Base-by-base conservation (phyloP, 2,113 vertebrate species). In the Pelobates fuscus region DNA sequence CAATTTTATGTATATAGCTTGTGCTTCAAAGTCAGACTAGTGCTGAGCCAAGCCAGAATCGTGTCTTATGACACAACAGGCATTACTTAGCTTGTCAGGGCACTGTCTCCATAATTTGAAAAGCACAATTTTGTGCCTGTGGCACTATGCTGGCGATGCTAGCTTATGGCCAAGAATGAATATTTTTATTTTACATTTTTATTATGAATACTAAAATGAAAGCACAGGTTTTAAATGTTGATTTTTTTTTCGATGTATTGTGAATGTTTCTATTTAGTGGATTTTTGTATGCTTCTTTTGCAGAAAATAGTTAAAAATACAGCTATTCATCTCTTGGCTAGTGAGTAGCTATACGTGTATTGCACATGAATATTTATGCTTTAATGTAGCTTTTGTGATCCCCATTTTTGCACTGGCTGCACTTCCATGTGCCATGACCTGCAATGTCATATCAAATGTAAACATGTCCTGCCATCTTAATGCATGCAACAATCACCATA, bases 401-500 rank as follows among this genome's bases (percentile, higher is more conserved):
- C 18, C 21, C 12, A 37, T 37, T 46, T 18, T 20, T 61, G 41
- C 49, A 49, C 30, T 61, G 54, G 37, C 65, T 46, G 65, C 73
- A 68, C 64, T 30, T 44, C 63, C 37, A 32, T 66, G 57, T 65
- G 30, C 26, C 44, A n/a, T 44, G 15, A 58, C 23, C 20, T 29
- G 32, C 14, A 26, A 24, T 58, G 26, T 29, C 10, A 55, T 55
- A 55, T 3, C 84, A 84, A 86, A 82, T 81, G 87, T 86, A 88
- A 89, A 76, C 85, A 89, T 84, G 81, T 85, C 82, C 90, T 88
- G 79, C 86, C 18, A 87, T 43, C 17, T 49, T 85, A 81, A 84
- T 80, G 77, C 88, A 92, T 92, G 92, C 91, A 92, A 90, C 86
- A 80, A 80, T 80, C 75, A 17, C 1, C 81, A 82, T 87, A 32